Conservation (phyloP, 1,140 invertebrate genomes). For the Alviniconcha marisindica region DNA sequence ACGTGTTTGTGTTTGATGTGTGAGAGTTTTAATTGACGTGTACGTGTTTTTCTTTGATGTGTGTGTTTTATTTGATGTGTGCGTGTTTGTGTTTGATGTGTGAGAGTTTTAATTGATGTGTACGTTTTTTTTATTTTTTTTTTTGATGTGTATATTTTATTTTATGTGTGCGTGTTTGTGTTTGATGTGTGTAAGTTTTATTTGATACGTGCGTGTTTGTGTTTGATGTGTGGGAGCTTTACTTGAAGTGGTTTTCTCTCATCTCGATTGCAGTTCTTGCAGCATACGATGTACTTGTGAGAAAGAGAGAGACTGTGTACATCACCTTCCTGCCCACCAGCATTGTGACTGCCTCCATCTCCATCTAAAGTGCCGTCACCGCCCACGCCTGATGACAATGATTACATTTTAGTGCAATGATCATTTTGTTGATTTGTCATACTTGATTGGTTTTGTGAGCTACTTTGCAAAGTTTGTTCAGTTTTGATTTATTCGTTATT, state of each 20-base stretch:
- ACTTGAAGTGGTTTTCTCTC: not conserved
- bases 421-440: too few species aligned
- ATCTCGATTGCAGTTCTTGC: conserved; percentile 23
- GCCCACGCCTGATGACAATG: too few species aligned
- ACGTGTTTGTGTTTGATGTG: too few species aligned
- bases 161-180: not conserved
- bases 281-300: conserved; percentile 39
- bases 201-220: not conserved
- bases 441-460: too few species aligned
- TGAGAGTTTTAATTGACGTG: too few species aligned
- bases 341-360: not conserved
- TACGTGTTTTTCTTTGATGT: too few species aligned
- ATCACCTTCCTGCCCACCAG: not conserved
- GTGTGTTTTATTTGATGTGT: too few species aligned
- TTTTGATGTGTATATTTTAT: not conserved
- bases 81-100: too few species aligned
- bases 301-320: not conserved
- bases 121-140: not conserved
- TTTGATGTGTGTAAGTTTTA: not conserved
- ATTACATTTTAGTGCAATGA: too few species aligned
- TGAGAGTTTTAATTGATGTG: not conserved
- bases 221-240: not conserved
- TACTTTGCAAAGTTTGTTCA: too few species aligned
- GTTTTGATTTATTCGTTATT: too few species aligned
- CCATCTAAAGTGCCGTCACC: too few species aligned